Base-by-base conservation (phyloP, 2,113 vertebrate genomes). In the Empidonax alnorum region DNA sequence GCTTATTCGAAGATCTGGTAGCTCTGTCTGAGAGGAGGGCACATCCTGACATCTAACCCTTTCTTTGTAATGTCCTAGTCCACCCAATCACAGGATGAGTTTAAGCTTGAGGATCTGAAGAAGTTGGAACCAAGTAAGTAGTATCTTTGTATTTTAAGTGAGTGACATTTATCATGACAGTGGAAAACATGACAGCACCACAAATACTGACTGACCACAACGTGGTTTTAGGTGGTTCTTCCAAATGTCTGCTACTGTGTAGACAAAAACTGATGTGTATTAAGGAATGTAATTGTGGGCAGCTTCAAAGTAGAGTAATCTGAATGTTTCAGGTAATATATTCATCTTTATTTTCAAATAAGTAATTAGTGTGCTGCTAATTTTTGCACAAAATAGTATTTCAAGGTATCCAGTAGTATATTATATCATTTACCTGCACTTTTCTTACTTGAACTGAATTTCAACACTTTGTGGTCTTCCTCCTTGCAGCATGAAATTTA, bases 71-170 rank as follows among this genome's bases (percentile, higher is more conserved):
- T 72, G 18, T 89, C 81, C 95, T 93, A 99, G 99, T 99, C 99
- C 95, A 98, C 98, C 53, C 99, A 99, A 90, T 98, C 98, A 17
- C 98, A 99, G 93, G 99, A 99, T 77, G 99, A 99, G 67, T 99
- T 99, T 98, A 99, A 99, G 94, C 98, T 99, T 88, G 99, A 99
- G 97, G 99, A 99, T 91, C 97, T 99, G 96, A 99, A 99, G 98
- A 99, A 98, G 97, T 96, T 99, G 98, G 99, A 99, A 97, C 98
- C 98, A 97, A 99, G 99, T 99, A 97, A 98, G 98, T 98, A 95
- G 94, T 95, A 55, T 74, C 61, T 62, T 89, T 42, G 46, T 86
- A 33, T 84, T 88, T 85, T 80, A 52, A 78, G 14, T 67, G 55
- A 55, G 46, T 90, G 65, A 41, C 30, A 6, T 67, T 84, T 84